These are phyloP conservation scores for Rana temporaria DNA, from an alignment of 2,113 vertebrate species.

Conservation along the genomic window DNA sequence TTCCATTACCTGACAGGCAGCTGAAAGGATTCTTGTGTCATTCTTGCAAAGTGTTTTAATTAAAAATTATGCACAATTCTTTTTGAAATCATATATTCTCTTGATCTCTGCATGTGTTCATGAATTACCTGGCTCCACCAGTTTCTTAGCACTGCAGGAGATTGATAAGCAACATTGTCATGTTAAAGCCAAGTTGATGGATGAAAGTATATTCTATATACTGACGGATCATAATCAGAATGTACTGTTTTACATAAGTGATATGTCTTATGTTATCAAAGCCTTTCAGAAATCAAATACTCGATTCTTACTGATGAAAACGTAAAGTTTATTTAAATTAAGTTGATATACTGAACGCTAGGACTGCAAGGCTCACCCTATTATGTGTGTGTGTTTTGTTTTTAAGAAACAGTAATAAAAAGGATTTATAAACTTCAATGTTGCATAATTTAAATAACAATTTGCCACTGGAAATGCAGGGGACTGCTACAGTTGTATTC, in stretches of 20 bases:
- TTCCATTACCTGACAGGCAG: constrained; percentile 11
- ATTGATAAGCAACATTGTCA: constrained; percentile 50
- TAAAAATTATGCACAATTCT: constrained; percentile 43
- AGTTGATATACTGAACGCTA: too few species aligned
- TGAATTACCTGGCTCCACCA: constrained; percentile 7
- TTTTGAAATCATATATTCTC: constrained; percentile 46
- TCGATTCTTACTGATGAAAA: background rate
- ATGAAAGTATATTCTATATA: constrained; percentile 14
- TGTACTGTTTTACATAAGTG: constrained; percentile 3
- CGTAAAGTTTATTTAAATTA: too few species aligned
- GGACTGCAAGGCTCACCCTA: too few species aligned
- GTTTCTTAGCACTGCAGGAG: constrained; percentile 27
- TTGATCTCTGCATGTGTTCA: constrained; percentile 33
- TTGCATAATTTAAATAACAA: too few species aligned
- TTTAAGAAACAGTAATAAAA: too few species aligned
- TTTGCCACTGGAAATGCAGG: too few species aligned
- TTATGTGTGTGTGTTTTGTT: too few species aligned
- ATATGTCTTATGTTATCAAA: background rate
- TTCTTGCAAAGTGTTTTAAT: constrained; percentile 46
- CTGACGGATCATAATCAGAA: background rate
- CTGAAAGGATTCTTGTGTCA: constrained; percentile 6
- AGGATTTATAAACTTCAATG: too few species aligned
- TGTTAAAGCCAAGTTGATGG: constrained; percentile 12
- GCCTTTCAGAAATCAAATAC: constrained; percentile 1
- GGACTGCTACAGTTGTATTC: too few species aligned